phyloP scores from a whole-genome alignment of 2,113 vertebrate species.

The Nansenia antarctica region DNA sequence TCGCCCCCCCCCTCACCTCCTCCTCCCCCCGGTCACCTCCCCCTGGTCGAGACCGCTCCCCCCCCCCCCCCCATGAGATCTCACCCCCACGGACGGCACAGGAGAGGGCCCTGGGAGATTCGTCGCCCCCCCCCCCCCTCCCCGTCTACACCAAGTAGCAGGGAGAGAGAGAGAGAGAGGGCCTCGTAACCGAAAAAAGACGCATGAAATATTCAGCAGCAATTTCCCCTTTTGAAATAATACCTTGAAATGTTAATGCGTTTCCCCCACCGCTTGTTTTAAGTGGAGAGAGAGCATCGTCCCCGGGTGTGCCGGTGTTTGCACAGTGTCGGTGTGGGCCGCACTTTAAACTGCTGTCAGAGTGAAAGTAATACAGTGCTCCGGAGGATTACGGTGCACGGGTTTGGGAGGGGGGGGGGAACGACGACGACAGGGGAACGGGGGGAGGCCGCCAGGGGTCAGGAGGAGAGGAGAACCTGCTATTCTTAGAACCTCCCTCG shows the following conservation, averaged over 20 bases:
- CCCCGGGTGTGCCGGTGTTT: conserved; percentile 51
- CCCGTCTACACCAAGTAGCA: no score
- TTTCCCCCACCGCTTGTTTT: conserved; percentile 57
- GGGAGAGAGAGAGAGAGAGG: no score
- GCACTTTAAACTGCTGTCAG: conserved; percentile 43
- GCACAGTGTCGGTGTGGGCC: conserved; percentile 20
- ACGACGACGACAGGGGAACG: no score
- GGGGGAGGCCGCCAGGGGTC: conserved; percentile 18
- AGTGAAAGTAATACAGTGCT: conserved; percentile 44
- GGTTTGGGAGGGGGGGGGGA: no score
- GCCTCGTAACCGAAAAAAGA: conserved; percentile 18
- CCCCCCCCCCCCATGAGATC: conserved; percentile 19
- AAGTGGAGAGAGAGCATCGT: conserved; percentile 58
- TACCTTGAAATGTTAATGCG: conserved; percentile 69
- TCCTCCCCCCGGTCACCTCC: not conserved
- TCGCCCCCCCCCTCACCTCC: no score
- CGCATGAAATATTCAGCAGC: conserved; percentile 68
- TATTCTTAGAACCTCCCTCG: conserved; percentile 38
- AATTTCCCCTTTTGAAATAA: conserved; percentile 69
- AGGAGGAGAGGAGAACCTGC: conserved; percentile 27
- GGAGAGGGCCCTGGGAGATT: no score
- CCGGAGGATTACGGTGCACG: conserved; percentile 30
- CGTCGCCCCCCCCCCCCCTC: conserved; percentile 25
- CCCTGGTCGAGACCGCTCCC: conserved; percentile 39
- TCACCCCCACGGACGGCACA: no score